phyloP scores from a whole-genome alignment of 1,140 invertebrate species.

The Penaeus vannamei region DNA sequence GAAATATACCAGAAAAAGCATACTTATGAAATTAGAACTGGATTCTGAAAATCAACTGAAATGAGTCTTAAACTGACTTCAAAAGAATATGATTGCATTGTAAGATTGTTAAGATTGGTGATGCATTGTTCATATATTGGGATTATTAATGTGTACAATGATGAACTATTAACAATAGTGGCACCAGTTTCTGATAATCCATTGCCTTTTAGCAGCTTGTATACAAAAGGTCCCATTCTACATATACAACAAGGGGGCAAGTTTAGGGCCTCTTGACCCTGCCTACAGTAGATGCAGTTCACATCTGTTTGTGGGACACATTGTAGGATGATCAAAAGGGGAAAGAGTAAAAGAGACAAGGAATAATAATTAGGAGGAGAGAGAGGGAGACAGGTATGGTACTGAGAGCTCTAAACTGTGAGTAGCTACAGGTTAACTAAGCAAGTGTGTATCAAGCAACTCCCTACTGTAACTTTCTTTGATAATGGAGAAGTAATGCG shows the following conservation, averaged over 20 bases:
- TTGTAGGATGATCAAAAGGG: neutral
- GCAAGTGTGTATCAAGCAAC: slow-evolving; percentile 48
- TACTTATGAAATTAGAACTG: no score
- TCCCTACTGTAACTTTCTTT: slow-evolving; percentile 52
- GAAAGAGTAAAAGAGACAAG: slow-evolving; percentile 10
- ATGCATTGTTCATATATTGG: no score
- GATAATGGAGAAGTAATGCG: slow-evolving; percentile 36
- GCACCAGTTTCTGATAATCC: slow-evolving; percentile 45
- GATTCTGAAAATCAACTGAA: no score
- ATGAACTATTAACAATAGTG: slow-evolving; percentile 50
- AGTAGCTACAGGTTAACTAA: slow-evolving; percentile 52
- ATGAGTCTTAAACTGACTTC: no score
- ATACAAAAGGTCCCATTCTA: slow-evolving; percentile 50
- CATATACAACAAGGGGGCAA: slow-evolving; percentile 50
- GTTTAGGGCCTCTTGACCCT: slow-evolving; percentile 40
- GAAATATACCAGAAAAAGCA: no score
- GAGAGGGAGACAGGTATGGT: slow-evolving; percentile 13
- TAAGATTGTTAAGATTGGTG: no score
- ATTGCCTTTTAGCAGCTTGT: slow-evolving; percentile 41
- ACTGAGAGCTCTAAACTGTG: slow-evolving; percentile 37
- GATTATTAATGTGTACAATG: slow-evolving; percentile 26
- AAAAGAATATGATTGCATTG: no score
- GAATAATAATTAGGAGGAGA: slow-evolving; percentile 16
- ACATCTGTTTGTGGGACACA: neutral
- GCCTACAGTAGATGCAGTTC: neutral